Percentiles rank a stretch among this genome's conserved stretches.
phyloP scores from a whole-genome alignment of 1,140 invertebrate species.

The Drosophila nasuta region DNA sequence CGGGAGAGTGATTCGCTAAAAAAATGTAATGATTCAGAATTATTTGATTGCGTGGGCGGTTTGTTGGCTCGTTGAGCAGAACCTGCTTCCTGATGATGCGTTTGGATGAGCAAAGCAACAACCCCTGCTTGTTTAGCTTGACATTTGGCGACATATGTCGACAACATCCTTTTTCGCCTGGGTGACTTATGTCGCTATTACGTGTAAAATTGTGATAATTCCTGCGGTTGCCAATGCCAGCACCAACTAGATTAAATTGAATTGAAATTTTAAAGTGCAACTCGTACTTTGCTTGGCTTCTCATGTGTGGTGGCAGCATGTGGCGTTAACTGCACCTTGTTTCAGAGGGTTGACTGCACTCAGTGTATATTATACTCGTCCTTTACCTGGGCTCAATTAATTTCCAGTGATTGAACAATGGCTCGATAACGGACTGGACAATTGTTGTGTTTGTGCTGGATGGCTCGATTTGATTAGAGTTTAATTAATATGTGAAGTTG shows the following conservation, averaged over 20 bases:
- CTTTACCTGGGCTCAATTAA: constrained; percentile 62
- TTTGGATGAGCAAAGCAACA: constrained; percentile 40
- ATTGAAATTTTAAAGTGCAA: constrained; percentile 60
- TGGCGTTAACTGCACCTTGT: neutral
- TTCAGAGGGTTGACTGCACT: neutral
- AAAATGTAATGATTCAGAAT: constrained; percentile 79
- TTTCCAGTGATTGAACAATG: constrained; percentile 58
- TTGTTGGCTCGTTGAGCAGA: constrained; percentile 52
- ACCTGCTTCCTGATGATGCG: neutral
- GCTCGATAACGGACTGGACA: constrained; percentile 40
- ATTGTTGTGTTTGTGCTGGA: neutral
- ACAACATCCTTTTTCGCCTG: constrained; percentile 62
- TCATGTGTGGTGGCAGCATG: neutral
- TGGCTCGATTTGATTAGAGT: constrained; percentile 38
- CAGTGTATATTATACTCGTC: neutral
- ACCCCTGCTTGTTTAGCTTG: constrained; percentile 37
- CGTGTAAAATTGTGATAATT: constrained; percentile 84
- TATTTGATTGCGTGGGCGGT: constrained; percentile 84
- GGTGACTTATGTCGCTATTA: constrained; percentile 82
- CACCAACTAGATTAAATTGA: constrained; percentile 38
- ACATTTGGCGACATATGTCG: constrained; percentile 48
- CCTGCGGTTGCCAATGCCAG: constrained; percentile 73
- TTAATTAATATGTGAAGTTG: constrained; percentile 54
- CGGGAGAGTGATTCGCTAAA: neutral
- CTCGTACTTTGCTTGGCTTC: neutral